Conservation (phyloP, 2,797 vertebrate genomes). For the Neosilurus mollespiculum region DNA sequence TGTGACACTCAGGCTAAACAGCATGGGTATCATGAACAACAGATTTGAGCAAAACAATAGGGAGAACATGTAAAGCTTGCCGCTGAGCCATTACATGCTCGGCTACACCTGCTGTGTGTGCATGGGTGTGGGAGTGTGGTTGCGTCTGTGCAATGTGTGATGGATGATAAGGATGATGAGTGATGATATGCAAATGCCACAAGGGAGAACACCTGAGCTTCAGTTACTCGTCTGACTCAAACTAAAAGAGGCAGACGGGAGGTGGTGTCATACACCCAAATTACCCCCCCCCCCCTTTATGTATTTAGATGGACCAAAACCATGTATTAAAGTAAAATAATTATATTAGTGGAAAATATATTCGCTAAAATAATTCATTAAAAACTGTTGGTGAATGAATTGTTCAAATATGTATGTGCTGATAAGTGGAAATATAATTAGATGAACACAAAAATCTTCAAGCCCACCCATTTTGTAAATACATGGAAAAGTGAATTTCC, state of each 20-base stretch:
- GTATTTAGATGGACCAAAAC: not conserved
- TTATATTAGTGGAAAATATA: not conserved
- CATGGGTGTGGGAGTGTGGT: slow-evolving; percentile 26
- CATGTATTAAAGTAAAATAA: not conserved
- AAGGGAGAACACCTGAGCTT: slow-evolving; percentile 74
- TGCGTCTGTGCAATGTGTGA: slow-evolving; percentile 64
- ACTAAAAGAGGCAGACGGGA: not conserved
- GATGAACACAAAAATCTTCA: not conserved
- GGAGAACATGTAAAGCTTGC: slow-evolving; percentile 38
- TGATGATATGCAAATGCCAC: slow-evolving; percentile 70
- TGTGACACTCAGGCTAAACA: not conserved
- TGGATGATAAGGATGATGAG: slow-evolving; percentile 74
- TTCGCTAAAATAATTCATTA: slow-evolving; percentile 8
- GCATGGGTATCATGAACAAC: slow-evolving; percentile 21
- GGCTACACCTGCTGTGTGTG: slow-evolving; percentile 36
- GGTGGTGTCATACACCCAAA: not conserved
- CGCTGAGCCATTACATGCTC: slow-evolving; percentile 46
- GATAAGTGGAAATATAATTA: slow-evolving; percentile 47
- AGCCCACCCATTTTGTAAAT: not conserved
- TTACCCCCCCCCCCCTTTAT: not conserved
- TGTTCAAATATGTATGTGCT: slow-evolving; percentile 36
- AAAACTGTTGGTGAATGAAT: slow-evolving; percentile 37
- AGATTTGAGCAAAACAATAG: slow-evolving; percentile 26
- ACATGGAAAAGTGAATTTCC: not conserved
- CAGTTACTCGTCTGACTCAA: slow-evolving; percentile 47